Evolutionary conservation across 2,797 vertebrate genomes (phyloP).

Genomic region (Fringilla coelebs): DNA sequence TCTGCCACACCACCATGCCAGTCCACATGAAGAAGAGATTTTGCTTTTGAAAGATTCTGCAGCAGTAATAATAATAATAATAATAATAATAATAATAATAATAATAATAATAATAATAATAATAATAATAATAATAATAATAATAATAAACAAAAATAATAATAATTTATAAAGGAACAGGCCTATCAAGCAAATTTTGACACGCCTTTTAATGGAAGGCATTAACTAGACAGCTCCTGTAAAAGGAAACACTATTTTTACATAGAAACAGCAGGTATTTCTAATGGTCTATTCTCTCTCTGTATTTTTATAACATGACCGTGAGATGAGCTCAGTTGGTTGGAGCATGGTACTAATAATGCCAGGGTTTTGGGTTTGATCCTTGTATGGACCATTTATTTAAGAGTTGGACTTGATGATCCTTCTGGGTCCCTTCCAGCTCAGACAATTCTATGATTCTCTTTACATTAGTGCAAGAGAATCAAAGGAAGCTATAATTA

Average conservation of each 20-base stretch:
- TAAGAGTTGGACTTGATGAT: fast-evolving
- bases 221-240: not conserved
- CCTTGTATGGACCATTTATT: not conserved
- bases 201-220: not conserved
- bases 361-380: not conserved
- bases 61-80: too few relatives aligned
- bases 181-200: not conserved
- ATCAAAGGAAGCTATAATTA: not conserved
- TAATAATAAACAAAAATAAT: too few relatives aligned
- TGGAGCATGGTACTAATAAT: not conserved
- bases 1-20: not conserved
- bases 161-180: not conserved
- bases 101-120: too few relatives aligned
- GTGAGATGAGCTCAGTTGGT: not conserved
- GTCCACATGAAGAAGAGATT: not conserved
- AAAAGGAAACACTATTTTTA: not conserved
- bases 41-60: not conserved
- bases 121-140: too few relatives aligned
- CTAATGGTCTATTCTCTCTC: not conserved
- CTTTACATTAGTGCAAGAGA: not conserved
- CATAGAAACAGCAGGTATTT: not conserved
- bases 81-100: too few relatives aligned
- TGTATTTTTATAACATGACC: not conserved
- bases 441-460: not conserved
- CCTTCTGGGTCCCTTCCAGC: not conserved